Percentiles rank a stretch among this genome's conserved stretches.
These are phyloP conservation scores for Onychomys arenicola DNA, from an alignment of 2,797 vertebrate species.

Conservation along the genomic window DNA sequence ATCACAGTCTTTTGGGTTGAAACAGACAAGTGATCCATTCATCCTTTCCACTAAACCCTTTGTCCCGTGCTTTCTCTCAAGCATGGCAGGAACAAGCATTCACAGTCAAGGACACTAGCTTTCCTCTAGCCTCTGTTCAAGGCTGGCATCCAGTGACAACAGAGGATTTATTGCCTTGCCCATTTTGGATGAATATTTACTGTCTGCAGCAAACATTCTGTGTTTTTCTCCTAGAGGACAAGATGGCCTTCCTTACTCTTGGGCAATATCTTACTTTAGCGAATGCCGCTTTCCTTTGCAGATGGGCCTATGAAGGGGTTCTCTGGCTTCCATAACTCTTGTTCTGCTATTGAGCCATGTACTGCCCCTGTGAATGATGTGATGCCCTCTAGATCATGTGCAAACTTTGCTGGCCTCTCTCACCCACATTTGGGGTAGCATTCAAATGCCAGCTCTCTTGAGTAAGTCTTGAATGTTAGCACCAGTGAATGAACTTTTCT, in stretches of 20 bases:
- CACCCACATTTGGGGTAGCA: background rate
- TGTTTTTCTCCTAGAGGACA: background rate
- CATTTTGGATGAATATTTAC: background rate
- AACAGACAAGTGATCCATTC: background rate
- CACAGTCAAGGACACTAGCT: background rate
- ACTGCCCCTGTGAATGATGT: background rate
- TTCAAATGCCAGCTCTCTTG: background rate
- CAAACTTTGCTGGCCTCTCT: background rate
- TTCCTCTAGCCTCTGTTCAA: background rate
- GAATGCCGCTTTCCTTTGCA: background rate
- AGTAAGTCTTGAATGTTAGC: constrained; percentile 17
- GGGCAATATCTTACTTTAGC: background rate
- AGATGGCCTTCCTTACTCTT: background rate
- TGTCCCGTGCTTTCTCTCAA: background rate
- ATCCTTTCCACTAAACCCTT: background rate
- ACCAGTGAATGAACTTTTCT: constrained; percentile 21
- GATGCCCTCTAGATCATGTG: background rate
- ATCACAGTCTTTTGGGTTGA: background rate
- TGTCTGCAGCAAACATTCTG: background rate
- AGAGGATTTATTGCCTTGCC: background rate
- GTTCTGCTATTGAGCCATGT: background rate
- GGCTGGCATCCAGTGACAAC: no score
- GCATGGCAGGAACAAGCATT: background rate
- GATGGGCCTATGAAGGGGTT: background rate
- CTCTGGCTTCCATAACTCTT: background rate